Evolutionary conservation across 2,113 vertebrate genomes (phyloP).

Genomic region (Eurypyga helias): DNA sequence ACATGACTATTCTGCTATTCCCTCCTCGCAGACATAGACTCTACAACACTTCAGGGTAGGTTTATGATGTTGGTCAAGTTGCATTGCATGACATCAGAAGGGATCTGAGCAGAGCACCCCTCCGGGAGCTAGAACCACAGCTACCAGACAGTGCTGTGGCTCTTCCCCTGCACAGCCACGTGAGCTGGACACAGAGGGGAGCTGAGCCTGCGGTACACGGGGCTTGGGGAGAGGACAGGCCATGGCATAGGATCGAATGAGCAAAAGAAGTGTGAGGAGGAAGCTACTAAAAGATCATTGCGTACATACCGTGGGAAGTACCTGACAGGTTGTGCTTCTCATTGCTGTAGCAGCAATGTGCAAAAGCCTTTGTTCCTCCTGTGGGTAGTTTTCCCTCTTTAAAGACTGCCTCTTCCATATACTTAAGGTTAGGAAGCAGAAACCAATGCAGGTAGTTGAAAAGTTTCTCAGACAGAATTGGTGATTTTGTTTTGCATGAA

Average conservation of each 20-base stretch:
- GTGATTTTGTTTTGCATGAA: not conserved
- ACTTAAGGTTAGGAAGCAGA: not conserved
- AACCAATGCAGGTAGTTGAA: not conserved
- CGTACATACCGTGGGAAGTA: not conserved
- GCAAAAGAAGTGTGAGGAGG: not conserved
- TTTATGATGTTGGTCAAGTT: not conserved
- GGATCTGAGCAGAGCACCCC: not conserved
- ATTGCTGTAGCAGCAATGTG: rapidly evolving
- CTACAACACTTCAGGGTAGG: not conserved
- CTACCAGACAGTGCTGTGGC: not conserved
- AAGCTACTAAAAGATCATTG: not conserved
- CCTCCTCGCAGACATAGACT: not conserved
- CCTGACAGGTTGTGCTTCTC: not conserved
- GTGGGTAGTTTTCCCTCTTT: not conserved
- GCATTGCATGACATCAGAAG: not conserved
- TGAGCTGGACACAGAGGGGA: not conserved
- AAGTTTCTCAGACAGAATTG: not conserved
- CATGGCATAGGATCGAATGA: not conserved
- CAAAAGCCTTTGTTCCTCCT: not conserved
- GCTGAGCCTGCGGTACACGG: not conserved
- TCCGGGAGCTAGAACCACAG: not conserved
- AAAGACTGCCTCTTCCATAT: not conserved
- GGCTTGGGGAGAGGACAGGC: not conserved
- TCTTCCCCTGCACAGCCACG: rapidly evolving
- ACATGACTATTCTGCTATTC: not conserved